Evolutionary conservation across 2,113 vertebrate genomes (phyloP).

Genomic region (Toxotes jaculatrix): DNA sequence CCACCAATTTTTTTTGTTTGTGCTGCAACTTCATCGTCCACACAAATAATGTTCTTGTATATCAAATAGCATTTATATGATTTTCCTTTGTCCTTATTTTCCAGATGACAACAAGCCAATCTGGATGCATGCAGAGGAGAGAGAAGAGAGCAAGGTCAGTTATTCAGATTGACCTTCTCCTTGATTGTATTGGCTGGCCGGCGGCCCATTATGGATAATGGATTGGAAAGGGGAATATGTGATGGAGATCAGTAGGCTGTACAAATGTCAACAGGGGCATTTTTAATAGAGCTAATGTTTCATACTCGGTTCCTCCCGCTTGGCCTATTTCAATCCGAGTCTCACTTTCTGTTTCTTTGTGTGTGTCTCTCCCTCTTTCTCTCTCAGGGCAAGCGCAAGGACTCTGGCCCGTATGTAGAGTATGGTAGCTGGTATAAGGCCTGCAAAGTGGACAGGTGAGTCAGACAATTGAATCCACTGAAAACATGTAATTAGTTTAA

Average conservation of each 20-base stretch:
- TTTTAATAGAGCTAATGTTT: constrained; percentile 13
- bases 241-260: constrained; percentile 2
- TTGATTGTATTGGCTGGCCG: not conserved
- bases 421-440: constrained; percentile 94
- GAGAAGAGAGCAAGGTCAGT: constrained; percentile 91
- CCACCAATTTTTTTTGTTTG: not conserved
- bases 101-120: constrained; percentile 95
- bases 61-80: not conserved
- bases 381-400: constrained; percentile 85
- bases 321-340: not conserved
- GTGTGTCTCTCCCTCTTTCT: not conserved
- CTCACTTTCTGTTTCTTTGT: not conserved
- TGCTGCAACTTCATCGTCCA: not conserved
- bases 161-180: not conserved
- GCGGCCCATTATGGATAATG: not conserved
- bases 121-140: constrained; percentile 94
- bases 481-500: not conserved
- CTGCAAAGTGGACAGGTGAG: constrained; percentile 93
- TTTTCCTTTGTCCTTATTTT: not conserved
- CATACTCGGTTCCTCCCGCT: not conserved
- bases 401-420: constrained; percentile 85
- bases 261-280: constrained; percentile 1
- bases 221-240: not conserved
- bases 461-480: not conserved
- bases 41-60: not conserved